Percentiles rank a stretch among this genome's conserved stretches.
Evolutionary conservation across 2,797 vertebrate species (phyloP).

Genomic region (Sebastes iracundus): DNA sequence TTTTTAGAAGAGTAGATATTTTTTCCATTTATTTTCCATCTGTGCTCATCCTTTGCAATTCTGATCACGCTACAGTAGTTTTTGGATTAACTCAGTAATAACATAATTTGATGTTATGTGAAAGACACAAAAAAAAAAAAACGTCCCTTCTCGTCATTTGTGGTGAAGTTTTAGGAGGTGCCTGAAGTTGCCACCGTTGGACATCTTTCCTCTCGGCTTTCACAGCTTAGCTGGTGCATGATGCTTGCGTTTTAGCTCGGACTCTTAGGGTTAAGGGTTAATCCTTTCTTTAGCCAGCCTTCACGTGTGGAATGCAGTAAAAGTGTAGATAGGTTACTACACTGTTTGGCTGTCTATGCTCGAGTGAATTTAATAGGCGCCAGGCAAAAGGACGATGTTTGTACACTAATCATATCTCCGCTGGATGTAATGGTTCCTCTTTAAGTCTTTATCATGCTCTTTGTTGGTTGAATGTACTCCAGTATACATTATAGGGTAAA

Average conservation of each 20-base stretch:
- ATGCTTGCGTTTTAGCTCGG: constrained; percentile 70
- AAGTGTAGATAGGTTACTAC: constrained; percentile 47
- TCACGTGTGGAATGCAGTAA: constrained; percentile 55
- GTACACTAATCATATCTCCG: constrained; percentile 38
- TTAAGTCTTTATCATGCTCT: constrained; percentile 48
- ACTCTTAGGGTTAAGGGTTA: constrained; percentile 49
- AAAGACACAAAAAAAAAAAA: background rate
- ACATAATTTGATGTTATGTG: constrained; percentile 48
- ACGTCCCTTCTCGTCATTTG: constrained; percentile 35
- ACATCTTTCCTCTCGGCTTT: constrained; percentile 51
- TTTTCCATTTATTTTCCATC: constrained; percentile 8
- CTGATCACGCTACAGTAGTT: constrained; percentile 43
- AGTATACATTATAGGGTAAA: constrained; percentile 42
- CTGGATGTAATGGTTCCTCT: constrained; percentile 55
- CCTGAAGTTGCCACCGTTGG: constrained; percentile 48
- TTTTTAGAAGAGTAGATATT: constrained; percentile 28
- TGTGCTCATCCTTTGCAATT: constrained; percentile 1
- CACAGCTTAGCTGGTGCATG: constrained; percentile 71
- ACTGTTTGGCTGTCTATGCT: constrained; percentile 55
- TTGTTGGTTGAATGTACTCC: constrained; percentile 59
- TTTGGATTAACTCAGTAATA: constrained; percentile 45
- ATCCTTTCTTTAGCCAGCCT: constrained; percentile 52
- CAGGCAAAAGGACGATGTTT: constrained; percentile 48
- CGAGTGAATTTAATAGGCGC: constrained; percentile 41
- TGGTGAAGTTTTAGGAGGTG: constrained; percentile 62